Conservation (phyloP, 30 jellyfish, hydroid and myxozoan species). For the Rhopilema esculentum region DNA sequence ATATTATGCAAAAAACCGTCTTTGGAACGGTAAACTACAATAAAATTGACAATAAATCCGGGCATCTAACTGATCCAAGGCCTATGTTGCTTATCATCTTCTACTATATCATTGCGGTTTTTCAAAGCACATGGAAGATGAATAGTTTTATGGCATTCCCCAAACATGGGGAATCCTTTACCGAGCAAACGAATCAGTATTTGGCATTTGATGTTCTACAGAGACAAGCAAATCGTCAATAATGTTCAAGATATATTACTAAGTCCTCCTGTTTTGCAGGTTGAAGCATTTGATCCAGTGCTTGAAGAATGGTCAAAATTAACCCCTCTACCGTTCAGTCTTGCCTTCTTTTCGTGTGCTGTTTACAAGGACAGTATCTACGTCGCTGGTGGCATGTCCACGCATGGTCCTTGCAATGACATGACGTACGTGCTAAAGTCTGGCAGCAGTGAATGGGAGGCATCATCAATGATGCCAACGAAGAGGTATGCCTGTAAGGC, state of each 20-base stretch:
- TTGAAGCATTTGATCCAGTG: slow-evolving; percentile 57
- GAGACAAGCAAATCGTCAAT: no score
- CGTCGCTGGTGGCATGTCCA: slow-evolving; percentile 62
- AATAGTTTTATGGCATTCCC: no score
- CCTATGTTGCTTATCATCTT: no score
- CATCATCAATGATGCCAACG: slow-evolving; percentile 57
- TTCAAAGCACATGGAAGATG: no score
- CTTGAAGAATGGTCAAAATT: slow-evolving; percentile 57
- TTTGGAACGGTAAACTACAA: no score
- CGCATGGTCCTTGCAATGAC: slow-evolving; percentile 55
- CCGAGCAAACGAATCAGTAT: no score
- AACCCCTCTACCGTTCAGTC: slow-evolving; percentile 48
- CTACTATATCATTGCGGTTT: no score
- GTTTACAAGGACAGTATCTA: slow-evolving; percentile 21
- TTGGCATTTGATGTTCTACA: no score
- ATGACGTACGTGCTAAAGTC: slow-evolving; percentile 21
- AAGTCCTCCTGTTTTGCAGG: neutral
- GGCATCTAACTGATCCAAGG: no score
- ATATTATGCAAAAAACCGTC: neutral
- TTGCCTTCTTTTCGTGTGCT: slow-evolving; percentile 37
- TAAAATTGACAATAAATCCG: no score
- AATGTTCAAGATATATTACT: no score
- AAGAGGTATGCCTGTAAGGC: slow-evolving; percentile 68
- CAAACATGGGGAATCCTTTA: no score
- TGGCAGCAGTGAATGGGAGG: slow-evolving; percentile 64